These are phyloP conservation scores for Trileptium ribeirensis DNA, from an alignment of 2,888 invertebrate genomes.

Conservation along the genomic window DNA sequence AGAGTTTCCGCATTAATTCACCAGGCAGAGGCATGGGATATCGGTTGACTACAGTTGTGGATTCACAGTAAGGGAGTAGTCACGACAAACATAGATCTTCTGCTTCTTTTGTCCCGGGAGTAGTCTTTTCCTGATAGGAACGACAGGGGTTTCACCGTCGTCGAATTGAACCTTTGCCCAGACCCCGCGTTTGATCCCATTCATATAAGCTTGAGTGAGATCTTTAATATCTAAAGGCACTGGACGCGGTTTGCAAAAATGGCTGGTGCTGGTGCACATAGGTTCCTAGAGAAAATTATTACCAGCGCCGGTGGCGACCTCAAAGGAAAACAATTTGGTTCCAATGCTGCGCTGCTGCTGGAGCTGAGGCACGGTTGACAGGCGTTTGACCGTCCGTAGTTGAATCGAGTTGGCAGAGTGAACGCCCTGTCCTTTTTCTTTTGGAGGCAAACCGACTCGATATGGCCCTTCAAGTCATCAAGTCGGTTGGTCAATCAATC, in stretches of 20 bases:
- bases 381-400: no score
- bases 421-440: no score
- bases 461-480: no score
- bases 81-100: constrained; percentile 1
- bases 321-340: no score
- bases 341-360: no score
- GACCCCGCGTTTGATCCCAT: neutral
- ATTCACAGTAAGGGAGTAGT: neutral
- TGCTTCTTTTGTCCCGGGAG: neutral
- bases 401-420: no score
- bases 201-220: neutral
- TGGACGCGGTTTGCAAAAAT: neutral
- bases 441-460: no score
- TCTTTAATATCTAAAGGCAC: neutral
- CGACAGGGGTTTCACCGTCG: neutral
- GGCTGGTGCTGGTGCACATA: no score
- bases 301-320: no score
- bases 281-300: no score
- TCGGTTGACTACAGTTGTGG: neutral
- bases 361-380: no score
- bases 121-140: neutral
- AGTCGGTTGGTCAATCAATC: no score
- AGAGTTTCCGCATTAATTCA: neutral
- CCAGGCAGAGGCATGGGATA: neutral
- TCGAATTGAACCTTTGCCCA: neutral